phyloP scores from a whole-genome alignment of 2,797 vertebrate species.

The Onychomys torridus region DNA sequence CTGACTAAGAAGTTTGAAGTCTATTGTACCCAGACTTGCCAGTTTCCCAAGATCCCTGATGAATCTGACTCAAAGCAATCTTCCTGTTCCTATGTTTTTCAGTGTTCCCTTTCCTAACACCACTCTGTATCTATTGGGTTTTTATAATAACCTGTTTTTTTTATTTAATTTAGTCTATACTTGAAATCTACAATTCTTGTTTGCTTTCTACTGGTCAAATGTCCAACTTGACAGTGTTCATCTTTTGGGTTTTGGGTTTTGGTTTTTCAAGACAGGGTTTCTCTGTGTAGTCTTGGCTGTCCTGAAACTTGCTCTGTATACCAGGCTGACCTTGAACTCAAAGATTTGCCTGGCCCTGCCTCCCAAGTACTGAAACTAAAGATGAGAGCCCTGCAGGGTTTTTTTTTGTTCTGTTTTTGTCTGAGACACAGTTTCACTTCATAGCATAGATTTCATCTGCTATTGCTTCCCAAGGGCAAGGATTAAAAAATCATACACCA shows the following conservation, averaged over 20 bases:
- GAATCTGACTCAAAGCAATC: conserved; percentile 26
- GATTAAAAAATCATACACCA: neutral
- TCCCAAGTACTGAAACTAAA: neutral
- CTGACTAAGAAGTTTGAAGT: conserved; percentile 28
- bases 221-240: neutral
- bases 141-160: conserved; percentile 10
- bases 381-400: neutral
- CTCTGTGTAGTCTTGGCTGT: neutral
- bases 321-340: neutral
- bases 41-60: neutral
- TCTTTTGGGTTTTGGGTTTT: neutral
- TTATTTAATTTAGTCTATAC: conserved; percentile 20
- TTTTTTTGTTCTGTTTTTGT: neutral
- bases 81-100: neutral
- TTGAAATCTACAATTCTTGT: conserved; percentile 1
- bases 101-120: conserved; percentile 27
- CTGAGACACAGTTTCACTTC: neutral
- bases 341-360: neutral
- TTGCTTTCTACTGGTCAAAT: conserved; percentile 50
- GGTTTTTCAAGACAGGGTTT: neutral
- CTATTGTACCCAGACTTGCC: conserved; percentile 8
- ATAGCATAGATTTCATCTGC: neutral
- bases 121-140: neutral
- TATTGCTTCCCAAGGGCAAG: neutral
- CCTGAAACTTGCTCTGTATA: neutral